Base-by-base conservation (phyloP, 1,140 invertebrate species). In the Saccostrea glomerata region DNA sequence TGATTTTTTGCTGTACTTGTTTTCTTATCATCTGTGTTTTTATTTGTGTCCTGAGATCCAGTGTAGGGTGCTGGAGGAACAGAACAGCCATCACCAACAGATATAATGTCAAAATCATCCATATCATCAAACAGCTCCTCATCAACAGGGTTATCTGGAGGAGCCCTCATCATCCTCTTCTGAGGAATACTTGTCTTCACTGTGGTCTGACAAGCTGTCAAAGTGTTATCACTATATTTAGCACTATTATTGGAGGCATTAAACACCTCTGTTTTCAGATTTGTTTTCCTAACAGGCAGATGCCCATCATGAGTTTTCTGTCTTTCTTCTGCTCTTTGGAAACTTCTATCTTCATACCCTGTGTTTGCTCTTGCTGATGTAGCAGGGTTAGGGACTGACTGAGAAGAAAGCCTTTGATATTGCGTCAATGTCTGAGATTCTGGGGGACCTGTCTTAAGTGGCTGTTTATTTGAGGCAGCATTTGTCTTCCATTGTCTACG, bases 101-200 rank as follows among this genome's bases (percentile, higher is more conserved):
- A 2, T n/a, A 40, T 54, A 47, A 84, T 47, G 17, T 84, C 82
- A 54, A 84, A 84, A 56, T 84, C 82, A 84, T 84, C 82, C 82
- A 84, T 54, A 40, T 84, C 82, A 54, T 84, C 82, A 30, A 84
- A 84, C 20, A 84, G 20, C 12, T 84, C 40, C 17, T 55, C 40
- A 25, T 54, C 40, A 9, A 15, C 36, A 25, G 23, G 7, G 11
- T 20, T 25, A 84, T 55, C 40, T 20, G 17, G 17, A 6, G 0
- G 47, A 7, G 1, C 47, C 2, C 9, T 47, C 0, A 9, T 47
- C 47, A 1, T 47, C 47, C 6, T 47, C 47, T 63, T 63, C 58
- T 20, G 58, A 20, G 13, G 58, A 20, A 63, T 20, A 63, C 2
- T 6, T 63, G 6, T 17, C 17, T 17, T 20, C 58, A 20, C 13